phyloP scores from a whole-genome alignment of 2,113 vertebrate species.

The Myrmophylax atrothorax region DNA sequence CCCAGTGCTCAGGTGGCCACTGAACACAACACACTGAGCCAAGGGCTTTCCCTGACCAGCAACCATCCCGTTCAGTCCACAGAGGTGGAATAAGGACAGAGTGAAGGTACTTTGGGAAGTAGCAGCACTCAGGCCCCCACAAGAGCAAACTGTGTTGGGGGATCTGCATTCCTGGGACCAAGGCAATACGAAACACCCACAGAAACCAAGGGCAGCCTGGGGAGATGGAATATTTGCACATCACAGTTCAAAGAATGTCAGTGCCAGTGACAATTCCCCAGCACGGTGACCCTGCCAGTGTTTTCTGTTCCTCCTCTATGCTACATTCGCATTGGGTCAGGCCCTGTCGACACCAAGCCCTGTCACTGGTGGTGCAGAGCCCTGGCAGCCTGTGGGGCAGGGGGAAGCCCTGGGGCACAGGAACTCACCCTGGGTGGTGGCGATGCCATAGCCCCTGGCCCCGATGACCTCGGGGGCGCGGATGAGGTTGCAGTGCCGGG shows the following conservation, averaged over 20 bases:
- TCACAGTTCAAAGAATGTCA: not conserved
- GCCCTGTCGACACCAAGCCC: no score
- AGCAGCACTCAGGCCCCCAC: not conserved
- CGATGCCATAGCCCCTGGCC: conserved; percentile 83
- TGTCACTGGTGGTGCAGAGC: not conserved
- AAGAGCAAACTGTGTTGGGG: accelerated
- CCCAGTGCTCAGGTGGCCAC: accelerated
- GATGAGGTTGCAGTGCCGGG: conserved; percentile 81
- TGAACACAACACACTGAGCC: accelerated
- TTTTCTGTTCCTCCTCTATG: not conserved
- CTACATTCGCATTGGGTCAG: not conserved
- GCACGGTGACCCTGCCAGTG: not conserved
- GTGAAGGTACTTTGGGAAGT: accelerated
- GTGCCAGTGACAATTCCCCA: accelerated
- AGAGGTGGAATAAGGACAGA: accelerated
- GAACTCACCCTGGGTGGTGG: conserved; percentile 75
- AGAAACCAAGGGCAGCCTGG: not conserved
- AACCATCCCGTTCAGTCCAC: accelerated
- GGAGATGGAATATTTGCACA: accelerated
- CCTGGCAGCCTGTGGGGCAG: not conserved
- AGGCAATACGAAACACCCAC: not conserved
- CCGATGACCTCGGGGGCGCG: conserved; percentile 77
- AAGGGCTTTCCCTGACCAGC: not conserved
- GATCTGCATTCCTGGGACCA: not conserved
- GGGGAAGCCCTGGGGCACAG: not conserved